Evolutionary conservation across 2,113 vertebrate genomes (phyloP), one percentile per base, ranked within the genome.

Genomic region (Poeciliopsis occidentalis): DNA sequence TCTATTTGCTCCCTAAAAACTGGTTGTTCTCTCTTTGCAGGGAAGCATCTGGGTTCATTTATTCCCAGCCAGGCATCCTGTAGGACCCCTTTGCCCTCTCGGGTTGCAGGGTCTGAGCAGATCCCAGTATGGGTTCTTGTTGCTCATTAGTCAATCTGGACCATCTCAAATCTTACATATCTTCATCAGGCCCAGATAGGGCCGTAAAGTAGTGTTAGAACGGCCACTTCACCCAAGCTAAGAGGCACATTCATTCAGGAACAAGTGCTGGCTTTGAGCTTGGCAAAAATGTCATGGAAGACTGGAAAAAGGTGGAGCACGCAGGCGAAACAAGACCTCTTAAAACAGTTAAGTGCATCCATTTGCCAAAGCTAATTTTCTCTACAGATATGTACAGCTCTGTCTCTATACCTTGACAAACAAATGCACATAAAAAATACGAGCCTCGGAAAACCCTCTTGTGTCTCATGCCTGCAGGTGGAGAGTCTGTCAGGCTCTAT

Each of bases 1-100:
- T 76, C 67, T 8, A 63, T 22, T 75, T 4, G 60, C 34, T 73
- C 92, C 94, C 93, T 89, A 92, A 89, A 87, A 92, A 89, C 89
- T 94, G 84, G 89, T 79, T 7, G 88, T 90, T 86, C 75, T 71
- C 77, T 92, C 86, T 92, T 85, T 92, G 91, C 93, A 39, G 90
- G 94, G 94, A 94, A 95, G 94, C 98, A 98, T 99, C 97, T 99
- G 98, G 95, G 94, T 97, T 94, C 96, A 87, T 94, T 99, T 99
- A 99, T 86, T 89, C 80, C 88, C 81, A 87, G 81, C 76, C 86
- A 81, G 88, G 93, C 88, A 87, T 78, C 78, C 87, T 79, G 73
- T 72, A 87, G 64, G 65, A 89, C 91, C 92, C 89, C 91, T 82
- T 85, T 90, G 88, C 93, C 93, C 93, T 94, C 96, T 99, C 95